phyloP scores from a whole-genome alignment of 2,888 invertebrate species.

The Empis stercorea region DNA sequence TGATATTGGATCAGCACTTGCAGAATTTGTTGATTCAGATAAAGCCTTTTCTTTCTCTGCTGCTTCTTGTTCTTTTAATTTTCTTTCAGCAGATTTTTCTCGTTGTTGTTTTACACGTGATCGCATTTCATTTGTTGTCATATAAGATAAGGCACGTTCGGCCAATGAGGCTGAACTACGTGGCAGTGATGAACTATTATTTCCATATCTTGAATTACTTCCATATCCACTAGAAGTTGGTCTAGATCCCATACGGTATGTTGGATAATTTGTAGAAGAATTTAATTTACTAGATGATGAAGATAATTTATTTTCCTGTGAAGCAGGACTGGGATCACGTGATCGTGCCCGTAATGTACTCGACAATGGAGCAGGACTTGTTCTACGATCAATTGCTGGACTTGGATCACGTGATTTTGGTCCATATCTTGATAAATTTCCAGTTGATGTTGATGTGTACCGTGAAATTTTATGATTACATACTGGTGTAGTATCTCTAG shows the following conservation, averaged over 20 bases:
- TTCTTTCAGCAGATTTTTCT: slow-evolving; percentile 32
- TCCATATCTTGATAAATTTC: slow-evolving; percentile 24
- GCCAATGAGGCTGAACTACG: slow-evolving; percentile 12
- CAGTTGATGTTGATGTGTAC: slow-evolving; percentile 16
- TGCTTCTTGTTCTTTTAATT: slow-evolving; percentile 32
- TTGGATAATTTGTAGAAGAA: not conserved
- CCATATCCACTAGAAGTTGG: not conserved
- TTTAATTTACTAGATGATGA: not conserved
- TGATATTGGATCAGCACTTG: slow-evolving; percentile 15
- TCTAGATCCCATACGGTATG: not conserved
- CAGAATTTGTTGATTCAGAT: slow-evolving; percentile 5
- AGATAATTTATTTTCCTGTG: not conserved
- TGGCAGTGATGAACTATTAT: not conserved
- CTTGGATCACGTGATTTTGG: slow-evolving; percentile 30
- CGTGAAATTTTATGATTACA: slow-evolving; percentile 8
- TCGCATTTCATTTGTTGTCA: slow-evolving; percentile 32
- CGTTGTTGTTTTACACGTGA: slow-evolving; percentile 29
- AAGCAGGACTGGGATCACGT: slow-evolving; percentile 39
- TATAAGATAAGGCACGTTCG: slow-evolving; percentile 23
- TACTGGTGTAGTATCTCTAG: not conserved
- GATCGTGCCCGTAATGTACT: slow-evolving; percentile 27
- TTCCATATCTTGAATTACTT: slow-evolving; percentile 14
- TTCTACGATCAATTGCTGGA: slow-evolving; percentile 28
- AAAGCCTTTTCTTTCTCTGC: slow-evolving; percentile 17
- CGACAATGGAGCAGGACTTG: slow-evolving; percentile 38